These are phyloP conservation scores for Drosophila conformis DNA, from an alignment of 2,888 invertebrate genomes.

Conservation along the genomic window DNA sequence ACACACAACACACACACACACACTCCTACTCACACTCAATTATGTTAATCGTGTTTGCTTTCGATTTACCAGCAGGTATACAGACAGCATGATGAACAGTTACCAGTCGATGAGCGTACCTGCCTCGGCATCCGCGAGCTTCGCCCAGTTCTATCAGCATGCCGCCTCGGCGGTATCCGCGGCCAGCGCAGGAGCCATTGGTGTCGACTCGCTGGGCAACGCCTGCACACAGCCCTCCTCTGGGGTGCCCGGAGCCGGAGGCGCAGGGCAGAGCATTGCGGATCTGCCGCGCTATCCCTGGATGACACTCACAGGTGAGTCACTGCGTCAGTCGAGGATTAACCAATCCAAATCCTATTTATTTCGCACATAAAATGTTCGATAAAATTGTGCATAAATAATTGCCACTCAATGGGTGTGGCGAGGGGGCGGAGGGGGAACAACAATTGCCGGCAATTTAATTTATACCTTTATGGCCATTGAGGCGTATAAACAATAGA, in stretches of 20 bases:
- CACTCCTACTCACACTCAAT: background rate
- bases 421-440: background rate
- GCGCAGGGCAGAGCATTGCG: conserved; percentile 93
- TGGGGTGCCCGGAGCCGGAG: conserved; percentile 86
- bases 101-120: conserved; percentile 86
- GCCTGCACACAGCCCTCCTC: conserved; percentile 91
- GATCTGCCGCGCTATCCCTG: conserved; percentile 97
- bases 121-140: conserved; percentile 85
- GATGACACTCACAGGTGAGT: conserved; percentile 97
- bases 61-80: conserved; percentile 82
- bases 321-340: background rate
- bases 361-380: conserved; percentile 48
- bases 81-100: conserved; percentile 85
- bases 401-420: conserved; percentile 33
- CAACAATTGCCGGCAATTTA: conserved; percentile 53
- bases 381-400: conserved; percentile 64
- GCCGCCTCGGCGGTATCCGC: conserved; percentile 89
- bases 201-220: conserved; percentile 92
- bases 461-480: conserved; percentile 73
- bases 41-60: conserved; percentile 47
- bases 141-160: conserved; percentile 96
- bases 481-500: conserved; percentile 77
- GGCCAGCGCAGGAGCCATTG: conserved; percentile 90
- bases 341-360: conserved; percentile 18
- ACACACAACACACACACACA: conserved; percentile 10